These are phyloP conservation scores for Globodera ellingtonae DNA, from an alignment of 1,140 invertebrate genomes.

Conservation along the genomic window DNA sequence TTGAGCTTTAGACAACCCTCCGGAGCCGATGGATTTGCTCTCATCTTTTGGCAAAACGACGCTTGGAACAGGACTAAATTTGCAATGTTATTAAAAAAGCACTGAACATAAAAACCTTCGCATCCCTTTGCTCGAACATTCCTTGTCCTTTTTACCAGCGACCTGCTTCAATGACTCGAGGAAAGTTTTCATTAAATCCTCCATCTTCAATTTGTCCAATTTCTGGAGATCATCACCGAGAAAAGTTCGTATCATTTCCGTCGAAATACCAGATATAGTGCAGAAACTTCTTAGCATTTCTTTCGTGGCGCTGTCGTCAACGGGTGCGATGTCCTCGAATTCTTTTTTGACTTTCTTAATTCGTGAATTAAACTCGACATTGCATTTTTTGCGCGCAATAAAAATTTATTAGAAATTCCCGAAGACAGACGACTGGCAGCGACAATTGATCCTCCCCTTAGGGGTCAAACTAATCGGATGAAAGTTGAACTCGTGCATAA, in stretches of 20 bases:
- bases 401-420: not conserved
- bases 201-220: constrained; percentile 21
- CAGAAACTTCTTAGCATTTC: constrained; percentile 27
- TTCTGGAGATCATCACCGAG: constrained; percentile 44
- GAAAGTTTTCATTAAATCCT: constrained; percentile 22
- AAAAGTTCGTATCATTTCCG: constrained; percentile 25
- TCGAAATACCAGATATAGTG: constrained; percentile 24
- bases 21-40: not conserved
- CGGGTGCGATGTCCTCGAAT: not conserved
- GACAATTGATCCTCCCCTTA: too few relatives aligned
- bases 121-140: not conserved
- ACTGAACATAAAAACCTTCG: constrained; percentile 5
- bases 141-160: constrained; percentile 2
- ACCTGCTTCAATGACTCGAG: constrained; percentile 11
- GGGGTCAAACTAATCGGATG: too few relatives aligned
- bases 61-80: constrained; percentile 13
- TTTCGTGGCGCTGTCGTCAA: not conserved
- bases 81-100: not conserved
- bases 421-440: too few relatives aligned
- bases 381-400: not conserved
- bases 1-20: not conserved
- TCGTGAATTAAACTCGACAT: too few relatives aligned
- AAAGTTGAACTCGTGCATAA: too few relatives aligned
- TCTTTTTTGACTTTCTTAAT: not conserved
- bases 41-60: not conserved